A percentile compares a stretch with the other conserved stretches of the same genome.
These are phyloP conservation scores for Chelmon rostratus DNA, from an alignment of 2,797 vertebrate genomes.

Conservation along the genomic window DNA sequence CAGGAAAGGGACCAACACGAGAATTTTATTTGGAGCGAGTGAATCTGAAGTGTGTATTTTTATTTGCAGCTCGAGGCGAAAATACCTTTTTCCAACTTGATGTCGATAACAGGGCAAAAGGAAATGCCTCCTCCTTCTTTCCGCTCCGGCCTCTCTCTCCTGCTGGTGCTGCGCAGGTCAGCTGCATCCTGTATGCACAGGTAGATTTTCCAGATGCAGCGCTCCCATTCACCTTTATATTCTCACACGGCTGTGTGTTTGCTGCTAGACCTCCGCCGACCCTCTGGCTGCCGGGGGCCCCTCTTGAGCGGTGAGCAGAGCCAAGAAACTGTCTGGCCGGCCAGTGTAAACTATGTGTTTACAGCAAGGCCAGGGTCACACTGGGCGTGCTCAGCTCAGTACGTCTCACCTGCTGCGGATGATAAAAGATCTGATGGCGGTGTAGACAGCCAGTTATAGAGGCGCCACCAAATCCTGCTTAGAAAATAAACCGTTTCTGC, in stretches of 20 bases:
- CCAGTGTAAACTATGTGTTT: conserved; percentile 83
- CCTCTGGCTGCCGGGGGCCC: conserved; percentile 60
- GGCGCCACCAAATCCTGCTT: conserved; percentile 13
- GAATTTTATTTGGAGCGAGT: not conserved
- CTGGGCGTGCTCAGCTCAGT: conserved; percentile 59
- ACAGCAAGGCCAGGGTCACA: conserved; percentile 71
- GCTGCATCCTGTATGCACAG: conserved; percentile 37
- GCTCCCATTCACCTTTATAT: conserved; percentile 47
- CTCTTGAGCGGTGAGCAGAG: conserved; percentile 49
- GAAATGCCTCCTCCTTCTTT: conserved; percentile 38
- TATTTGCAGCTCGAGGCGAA: conserved; percentile 24
- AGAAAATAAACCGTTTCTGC: conserved; percentile 20
- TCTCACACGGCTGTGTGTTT: conserved; percentile 66
- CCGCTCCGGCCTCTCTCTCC: conserved; percentile 8
- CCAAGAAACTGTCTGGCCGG: conserved; percentile 77
- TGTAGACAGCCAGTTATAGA: conserved; percentile 2
- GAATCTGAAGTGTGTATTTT: conserved; percentile 11
- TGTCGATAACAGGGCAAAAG: conserved; percentile 49
- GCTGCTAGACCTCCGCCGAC: conserved; percentile 52
- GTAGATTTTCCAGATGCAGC: conserved; percentile 70
- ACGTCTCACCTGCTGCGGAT: conserved; percentile 69
- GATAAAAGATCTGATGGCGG: conserved; percentile 62
- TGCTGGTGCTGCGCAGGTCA: conserved; percentile 49
- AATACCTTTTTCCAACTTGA: conserved; percentile 35
- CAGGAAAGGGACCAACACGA: not conserved